phyloP scores from a whole-genome alignment of 2,797 vertebrate species.

The Squalus acanthias region DNA sequence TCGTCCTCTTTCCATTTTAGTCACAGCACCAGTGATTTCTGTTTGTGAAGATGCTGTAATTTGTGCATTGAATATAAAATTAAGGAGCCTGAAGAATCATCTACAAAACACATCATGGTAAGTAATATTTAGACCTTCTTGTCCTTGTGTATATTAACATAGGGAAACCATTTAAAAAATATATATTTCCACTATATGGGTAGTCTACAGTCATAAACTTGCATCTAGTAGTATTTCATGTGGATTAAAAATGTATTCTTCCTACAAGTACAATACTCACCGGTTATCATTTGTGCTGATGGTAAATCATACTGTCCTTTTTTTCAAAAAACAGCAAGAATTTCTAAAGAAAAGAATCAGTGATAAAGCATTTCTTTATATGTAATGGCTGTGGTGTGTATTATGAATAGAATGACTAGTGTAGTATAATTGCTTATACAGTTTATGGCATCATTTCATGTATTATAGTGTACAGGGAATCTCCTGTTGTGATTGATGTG shows the following conservation, averaged over 20 bases:
- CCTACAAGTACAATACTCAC: background rate
- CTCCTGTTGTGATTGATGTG: background rate
- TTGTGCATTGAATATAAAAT: background rate
- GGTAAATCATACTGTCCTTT: too few relatives aligned
- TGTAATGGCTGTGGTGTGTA: background rate
- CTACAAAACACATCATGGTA: background rate
- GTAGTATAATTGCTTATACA: background rate
- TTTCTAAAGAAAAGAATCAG: background rate
- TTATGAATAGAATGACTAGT: background rate
- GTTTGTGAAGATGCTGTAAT: background rate
- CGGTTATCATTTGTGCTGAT: background rate
- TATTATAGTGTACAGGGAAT: background rate
- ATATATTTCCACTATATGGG: background rate
- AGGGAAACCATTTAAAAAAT: background rate
- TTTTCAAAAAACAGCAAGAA: background rate
- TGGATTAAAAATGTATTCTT: background rate
- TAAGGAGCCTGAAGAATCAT: background rate
- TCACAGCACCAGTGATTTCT: background rate
- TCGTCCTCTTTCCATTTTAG: background rate
- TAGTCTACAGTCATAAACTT: background rate
- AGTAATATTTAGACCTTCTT: constrained; percentile 17
- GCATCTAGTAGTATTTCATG: background rate
- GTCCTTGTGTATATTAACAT: background rate
- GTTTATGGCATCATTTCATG: background rate
- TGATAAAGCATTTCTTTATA: background rate